Conservation (phyloP, 1,140 invertebrate species). For the Sycophila sp. region DNA sequence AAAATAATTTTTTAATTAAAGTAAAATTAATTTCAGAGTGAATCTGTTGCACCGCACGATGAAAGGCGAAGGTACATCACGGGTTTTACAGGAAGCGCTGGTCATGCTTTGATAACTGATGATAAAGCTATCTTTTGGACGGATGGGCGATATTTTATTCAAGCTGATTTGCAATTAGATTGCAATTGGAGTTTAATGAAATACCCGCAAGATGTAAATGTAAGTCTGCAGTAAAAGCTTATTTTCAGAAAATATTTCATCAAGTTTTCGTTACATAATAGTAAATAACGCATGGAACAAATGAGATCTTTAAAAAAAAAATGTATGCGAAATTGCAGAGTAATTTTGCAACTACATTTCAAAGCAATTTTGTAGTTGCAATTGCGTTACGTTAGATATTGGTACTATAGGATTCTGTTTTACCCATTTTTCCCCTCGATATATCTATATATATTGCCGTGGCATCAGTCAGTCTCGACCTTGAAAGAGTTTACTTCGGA, state of each 20-base stretch:
- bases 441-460: neutral
- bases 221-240: conserved; percentile 56
- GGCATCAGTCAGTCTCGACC: too few relatives aligned
- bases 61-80: conserved; percentile 83
- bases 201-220: conserved; percentile 67
- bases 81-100: conserved; percentile 87
- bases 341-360: too few relatives aligned
- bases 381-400: too few relatives aligned
- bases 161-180: conserved; percentile 79
- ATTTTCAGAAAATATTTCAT: too few relatives aligned
- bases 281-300: too few relatives aligned
- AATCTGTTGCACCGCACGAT: conserved; percentile 66
- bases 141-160: conserved; percentile 84
- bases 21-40: conserved; percentile 11
- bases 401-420: too few relatives aligned
- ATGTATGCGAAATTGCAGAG: too few relatives aligned
- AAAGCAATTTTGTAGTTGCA: too few relatives aligned
- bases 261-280: too few relatives aligned
- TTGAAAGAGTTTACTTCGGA: too few relatives aligned
- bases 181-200: conserved; percentile 86
- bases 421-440: neutral
- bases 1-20: neutral
- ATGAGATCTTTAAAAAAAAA: too few relatives aligned
- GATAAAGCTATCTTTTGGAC: conserved; percentile 88
- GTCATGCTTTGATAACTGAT: conserved; percentile 80